Base-by-base conservation (phyloP, 2,113 vertebrate species). In the Oxyruncus cristatus region DNA sequence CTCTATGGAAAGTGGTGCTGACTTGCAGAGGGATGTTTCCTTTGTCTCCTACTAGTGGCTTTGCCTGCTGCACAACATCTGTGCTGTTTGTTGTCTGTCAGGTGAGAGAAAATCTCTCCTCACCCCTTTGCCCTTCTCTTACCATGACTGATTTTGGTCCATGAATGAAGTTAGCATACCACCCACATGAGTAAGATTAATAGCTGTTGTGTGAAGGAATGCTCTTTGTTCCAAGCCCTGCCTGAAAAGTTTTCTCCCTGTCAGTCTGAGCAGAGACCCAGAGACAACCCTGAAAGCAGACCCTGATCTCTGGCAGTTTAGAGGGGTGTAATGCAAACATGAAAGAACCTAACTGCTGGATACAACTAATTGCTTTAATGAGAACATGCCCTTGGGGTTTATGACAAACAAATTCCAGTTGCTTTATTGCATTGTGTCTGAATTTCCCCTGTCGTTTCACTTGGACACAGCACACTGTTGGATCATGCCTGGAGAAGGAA, bases 321-420 rank as follows among this genome's bases (percentile, higher is more conserved):
- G 87, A 55, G 55, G 82, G 61, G 81, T 59, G 81, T 53, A 78
- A 70, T 46, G 87, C 87, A 88, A 81, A 85, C 66, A 82, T 66
- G 66, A 88, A 94, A 82, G 80, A 92, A 63, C 55, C n/a, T 70
- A 78, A 85, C 68, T 81, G 67, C 53, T 91, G 90, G 84, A 88
- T 91, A 82, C 41, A 65, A 71, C 84, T 81, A 13, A 2, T 70
- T 82, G 61, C 62, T 86, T 56, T 91, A 89, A 83, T 53, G 80
- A 92, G 80, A 86, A 89, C 52, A 53, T 47, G 72, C 72, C 91
- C 62, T 52, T 42, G 56, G 72, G 67, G 62, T 66, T 89, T 86
- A 82, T 78, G 85, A 82, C 88, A 86, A 83, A 82, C 75, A 85
- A 88, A 86, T 93, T 86, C 88, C 91, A 93, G 80, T 66, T 78